Evolutionary conservation across 2,113 vertebrate genomes (phyloP), one percentile per base, ranked within the genome.

Genomic region (Colinus virginianus): DNA sequence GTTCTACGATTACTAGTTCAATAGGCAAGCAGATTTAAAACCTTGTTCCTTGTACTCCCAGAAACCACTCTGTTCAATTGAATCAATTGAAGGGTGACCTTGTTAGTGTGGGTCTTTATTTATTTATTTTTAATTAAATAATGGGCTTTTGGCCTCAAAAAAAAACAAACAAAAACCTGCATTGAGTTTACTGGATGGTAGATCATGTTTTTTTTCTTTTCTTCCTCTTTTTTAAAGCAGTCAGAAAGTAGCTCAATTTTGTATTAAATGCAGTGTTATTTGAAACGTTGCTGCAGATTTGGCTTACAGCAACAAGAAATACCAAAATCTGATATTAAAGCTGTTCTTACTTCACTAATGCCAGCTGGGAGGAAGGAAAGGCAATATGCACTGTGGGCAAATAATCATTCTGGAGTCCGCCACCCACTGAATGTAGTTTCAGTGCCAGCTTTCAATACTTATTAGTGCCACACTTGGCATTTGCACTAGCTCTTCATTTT

Each of bases 151-250:
- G 46, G 86, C 82, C 78, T 83, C 86, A 72, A 91, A 90, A 56
- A n/a, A 40, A 40, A 40, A 40, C 4, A 40, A 40, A 40, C n/a
- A n/a, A n/a, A n/a, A n/a, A 13, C 40, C 40, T 40, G 40, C 40
- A 40, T 40, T 40, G 40, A 40, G 40, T 91, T 93, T 91, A 76
- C 87, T 96, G 96, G 56, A 91, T 69, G 49, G 55, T 84, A 36
- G 71, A 74, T 56, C 2, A 0, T 19, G 78, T 66, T 85, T 86
- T 6, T 6, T 48, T 80, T 87, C 63, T 30, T 28, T 84, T 5
- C 7, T 51, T 11, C 11, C 40, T 40, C 40, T 79, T 87, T 64
- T 64, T 86, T 88, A 75, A 95, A 88, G 71, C 64, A 80, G 56
- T 7, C 62, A 78, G 78, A 70, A 83, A 90, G 63, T 6, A 77